These are phyloP conservation scores for Notospermus geniculatus DNA, from an alignment of 1,140 invertebrate species.

Conservation along the genomic window DNA sequence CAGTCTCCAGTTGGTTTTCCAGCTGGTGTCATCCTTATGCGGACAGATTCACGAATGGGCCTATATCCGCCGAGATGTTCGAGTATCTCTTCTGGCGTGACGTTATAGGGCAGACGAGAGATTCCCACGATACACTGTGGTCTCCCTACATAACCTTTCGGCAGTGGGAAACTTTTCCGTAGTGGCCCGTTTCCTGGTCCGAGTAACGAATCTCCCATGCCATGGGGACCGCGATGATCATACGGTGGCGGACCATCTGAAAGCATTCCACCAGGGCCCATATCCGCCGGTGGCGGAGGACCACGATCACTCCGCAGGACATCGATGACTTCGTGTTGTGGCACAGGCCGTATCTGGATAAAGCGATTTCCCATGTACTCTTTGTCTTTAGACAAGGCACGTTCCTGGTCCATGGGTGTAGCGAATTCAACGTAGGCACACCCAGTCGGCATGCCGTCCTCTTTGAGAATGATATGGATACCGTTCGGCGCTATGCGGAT, in stretches of 20 bases:
- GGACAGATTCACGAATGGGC: conserved; percentile 45
- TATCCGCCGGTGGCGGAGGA: not conserved
- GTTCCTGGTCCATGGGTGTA: conserved; percentile 66
- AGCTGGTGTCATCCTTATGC: conserved; percentile 35
- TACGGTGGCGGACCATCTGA: not conserved
- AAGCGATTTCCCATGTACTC: conserved; percentile 25
- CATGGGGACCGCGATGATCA: not conserved
- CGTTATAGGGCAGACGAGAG: conserved; percentile 72
- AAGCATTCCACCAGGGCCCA: not conserved
- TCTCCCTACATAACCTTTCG: not conserved
- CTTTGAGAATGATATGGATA: conserved; percentile 74
- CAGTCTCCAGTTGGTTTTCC: conserved; percentile 80
- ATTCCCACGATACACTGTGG: conserved; percentile 1
- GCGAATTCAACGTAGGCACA: conserved; percentile 84
- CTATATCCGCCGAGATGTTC: conserved; percentile 69
- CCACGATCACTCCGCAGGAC: not conserved
- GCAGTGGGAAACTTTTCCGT: not conserved
- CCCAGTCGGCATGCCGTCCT: conserved; percentile 69
- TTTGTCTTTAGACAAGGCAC: conserved; percentile 64
- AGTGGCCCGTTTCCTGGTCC: not conserved
- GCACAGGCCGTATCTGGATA: not conserved
- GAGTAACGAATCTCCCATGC: not conserved
- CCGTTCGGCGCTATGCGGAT: conserved; percentile 71
- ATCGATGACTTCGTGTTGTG: not conserved
- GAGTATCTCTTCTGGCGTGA: conserved; percentile 81